Conservation (phyloP, 2,797 vertebrate species). For the Ctenosaura bakeri region DNA sequence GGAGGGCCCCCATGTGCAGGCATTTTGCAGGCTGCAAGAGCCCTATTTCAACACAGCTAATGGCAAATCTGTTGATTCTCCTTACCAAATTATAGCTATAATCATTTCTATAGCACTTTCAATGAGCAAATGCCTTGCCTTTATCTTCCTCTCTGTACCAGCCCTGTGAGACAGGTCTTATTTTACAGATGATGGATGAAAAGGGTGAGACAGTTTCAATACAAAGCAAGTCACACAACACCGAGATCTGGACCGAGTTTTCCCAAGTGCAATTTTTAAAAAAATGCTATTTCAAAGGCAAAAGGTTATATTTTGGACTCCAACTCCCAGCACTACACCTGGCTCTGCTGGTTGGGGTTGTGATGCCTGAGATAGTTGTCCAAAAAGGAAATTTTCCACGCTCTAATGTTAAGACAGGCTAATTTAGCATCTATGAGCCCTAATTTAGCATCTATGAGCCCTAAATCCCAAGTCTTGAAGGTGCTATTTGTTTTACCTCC, state of each 20-base stretch:
- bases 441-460: neutral
- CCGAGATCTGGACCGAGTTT: neutral
- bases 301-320: no score
- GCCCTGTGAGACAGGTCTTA: neutral
- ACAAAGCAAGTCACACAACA: conserved; percentile 9
- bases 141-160: neutral
- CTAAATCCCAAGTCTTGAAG: neutral
- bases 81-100: neutral
- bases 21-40: neutral
- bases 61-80: conserved; percentile 8
- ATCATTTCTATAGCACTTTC: neutral
- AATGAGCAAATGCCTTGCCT: neutral
- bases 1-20: no score
- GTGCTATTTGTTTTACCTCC: neutral
- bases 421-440: neutral
- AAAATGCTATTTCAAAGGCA: conserved; percentile 9
- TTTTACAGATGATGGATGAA: neutral
- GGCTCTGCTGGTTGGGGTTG: no score
- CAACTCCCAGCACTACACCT: no score
- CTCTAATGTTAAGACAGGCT: neutral
- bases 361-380: no score
- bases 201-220: neutral
- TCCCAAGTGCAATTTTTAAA: neutral
- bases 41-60: neutral
- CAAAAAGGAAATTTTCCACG: no score